These are phyloP conservation scores for Sebastes hubbsi DNA, from an alignment of 2,797 vertebrate species.

Conservation along the genomic window DNA sequence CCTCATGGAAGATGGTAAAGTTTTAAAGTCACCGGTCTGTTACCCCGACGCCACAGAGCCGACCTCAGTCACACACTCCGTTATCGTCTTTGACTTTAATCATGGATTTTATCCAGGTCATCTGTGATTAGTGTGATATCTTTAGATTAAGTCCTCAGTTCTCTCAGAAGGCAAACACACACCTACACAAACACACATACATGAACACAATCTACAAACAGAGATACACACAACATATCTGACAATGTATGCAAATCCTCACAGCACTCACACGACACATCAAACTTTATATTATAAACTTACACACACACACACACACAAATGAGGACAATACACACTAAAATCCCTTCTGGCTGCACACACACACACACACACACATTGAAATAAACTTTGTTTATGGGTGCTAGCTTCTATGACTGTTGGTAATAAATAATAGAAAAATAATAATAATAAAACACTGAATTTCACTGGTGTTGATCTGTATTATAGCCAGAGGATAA, in stretches of 20 bases:
- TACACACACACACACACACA: background rate
- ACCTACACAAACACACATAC: background rate
- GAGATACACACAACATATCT: background rate
- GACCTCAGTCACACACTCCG: background rate
- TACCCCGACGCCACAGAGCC: background rate
- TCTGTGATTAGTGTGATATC: slow-evolving; percentile 38
- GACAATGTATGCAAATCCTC: slow-evolving; percentile 31
- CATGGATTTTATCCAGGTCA: slow-evolving; percentile 37
- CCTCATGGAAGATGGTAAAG: no score
- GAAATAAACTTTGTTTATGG: slow-evolving; percentile 27
- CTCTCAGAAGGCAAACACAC: background rate
- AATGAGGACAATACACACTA: background rate
- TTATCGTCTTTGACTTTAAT: slow-evolving; percentile 1
- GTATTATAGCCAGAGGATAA: slow-evolving; percentile 29
- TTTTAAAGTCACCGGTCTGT: no score
- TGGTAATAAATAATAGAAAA: slow-evolving; percentile 20
- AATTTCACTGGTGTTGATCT: slow-evolving; percentile 37
- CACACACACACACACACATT: background rate
- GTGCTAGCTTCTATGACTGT: background rate
- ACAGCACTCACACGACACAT: background rate
- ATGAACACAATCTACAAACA: background rate
- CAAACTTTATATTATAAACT: background rate
- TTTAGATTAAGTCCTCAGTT: slow-evolving; percentile 9
- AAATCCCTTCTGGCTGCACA: background rate
- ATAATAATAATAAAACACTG: slow-evolving; percentile 18